These are phyloP conservation scores for Danio kyathit DNA, from an alignment of 2,797 vertebrate species.

Conservation along the genomic window DNA sequence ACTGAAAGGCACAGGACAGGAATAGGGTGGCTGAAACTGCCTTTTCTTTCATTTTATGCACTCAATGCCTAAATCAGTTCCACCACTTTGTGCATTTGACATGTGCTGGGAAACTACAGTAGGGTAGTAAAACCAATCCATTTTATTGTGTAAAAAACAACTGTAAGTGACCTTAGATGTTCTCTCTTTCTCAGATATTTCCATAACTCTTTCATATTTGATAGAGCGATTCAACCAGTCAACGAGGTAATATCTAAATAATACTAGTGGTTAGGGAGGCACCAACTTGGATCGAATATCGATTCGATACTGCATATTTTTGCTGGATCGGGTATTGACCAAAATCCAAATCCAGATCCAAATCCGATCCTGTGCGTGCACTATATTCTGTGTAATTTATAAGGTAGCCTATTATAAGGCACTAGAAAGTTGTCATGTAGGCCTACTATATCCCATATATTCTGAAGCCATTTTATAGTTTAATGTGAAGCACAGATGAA, in stretches of 20 bases:
- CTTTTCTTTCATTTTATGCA: conserved; percentile 42
- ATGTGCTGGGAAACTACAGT: conserved; percentile 73
- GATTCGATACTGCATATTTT: no score
- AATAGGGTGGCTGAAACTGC: conserved; percentile 4
- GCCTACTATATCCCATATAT: no score
- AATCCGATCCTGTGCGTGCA: no score
- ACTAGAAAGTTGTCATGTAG: no score
- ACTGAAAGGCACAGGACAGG: conserved; percentile 17
- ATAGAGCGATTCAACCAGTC: not conserved
- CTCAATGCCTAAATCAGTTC: conserved; percentile 67
- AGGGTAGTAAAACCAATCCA: conserved; percentile 25
- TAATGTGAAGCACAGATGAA: no score
- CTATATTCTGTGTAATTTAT: no score
- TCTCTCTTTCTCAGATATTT: not conserved
- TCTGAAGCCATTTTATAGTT: no score
- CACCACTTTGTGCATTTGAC: conserved; percentile 79
- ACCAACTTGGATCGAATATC: no score
- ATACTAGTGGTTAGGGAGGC: not conserved
- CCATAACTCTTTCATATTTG: not conserved
- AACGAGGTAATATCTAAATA: not conserved
- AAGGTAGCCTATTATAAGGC: no score
- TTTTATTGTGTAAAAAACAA: not conserved
- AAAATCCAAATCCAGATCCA: no score
- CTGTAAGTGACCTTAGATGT: not conserved
- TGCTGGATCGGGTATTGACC: no score